These are phyloP conservation scores for Baccha elongata DNA, from an alignment of 2,888 invertebrate genomes.

Conservation along the genomic window DNA sequence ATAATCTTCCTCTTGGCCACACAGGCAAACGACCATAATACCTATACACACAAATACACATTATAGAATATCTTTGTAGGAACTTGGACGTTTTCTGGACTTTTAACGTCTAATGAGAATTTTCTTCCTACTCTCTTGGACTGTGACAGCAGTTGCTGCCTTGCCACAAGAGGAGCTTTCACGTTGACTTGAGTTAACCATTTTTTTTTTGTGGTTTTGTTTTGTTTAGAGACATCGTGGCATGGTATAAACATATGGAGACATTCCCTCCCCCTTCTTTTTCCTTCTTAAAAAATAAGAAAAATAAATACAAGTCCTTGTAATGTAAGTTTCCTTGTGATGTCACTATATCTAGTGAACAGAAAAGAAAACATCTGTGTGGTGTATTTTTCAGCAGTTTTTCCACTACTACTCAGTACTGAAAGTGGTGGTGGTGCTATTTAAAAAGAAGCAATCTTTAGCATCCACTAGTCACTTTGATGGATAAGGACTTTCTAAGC, in stretches of 20 bases:
- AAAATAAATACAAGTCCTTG: slow-evolving; percentile 42
- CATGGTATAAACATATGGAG: slow-evolving; percentile 59
- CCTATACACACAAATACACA: background rate
- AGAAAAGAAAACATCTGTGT: slow-evolving; percentile 57
- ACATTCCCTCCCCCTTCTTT: slow-evolving; percentile 4
- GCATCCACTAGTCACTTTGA: slow-evolving; percentile 54
- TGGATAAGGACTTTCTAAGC: slow-evolving; percentile 53
- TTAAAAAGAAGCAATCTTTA: slow-evolving; percentile 35
- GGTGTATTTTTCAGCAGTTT: slow-evolving; percentile 39
- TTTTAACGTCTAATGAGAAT: slow-evolving; percentile 63
- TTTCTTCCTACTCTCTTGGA: slow-evolving; percentile 50
- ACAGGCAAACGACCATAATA: background rate
- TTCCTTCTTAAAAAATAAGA: background rate
- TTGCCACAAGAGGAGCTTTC: slow-evolving; percentile 53
- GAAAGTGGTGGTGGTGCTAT: slow-evolving; percentile 25
- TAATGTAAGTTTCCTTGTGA: slow-evolving; percentile 39
- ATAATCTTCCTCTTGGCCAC: slow-evolving; percentile 48
- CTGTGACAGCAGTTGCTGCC: slow-evolving; percentile 65
- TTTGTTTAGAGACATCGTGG: slow-evolving; percentile 43
- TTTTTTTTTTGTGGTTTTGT: slow-evolving; percentile 53
- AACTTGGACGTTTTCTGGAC: slow-evolving; percentile 54
- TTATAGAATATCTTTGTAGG: background rate
- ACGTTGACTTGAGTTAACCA: slow-evolving; percentile 70
- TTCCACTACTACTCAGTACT: slow-evolving; percentile 15
- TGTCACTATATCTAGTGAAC: background rate